phyloP scores from a whole-genome alignment of 2,113 vertebrate species.

The Orcinus orca region DNA sequence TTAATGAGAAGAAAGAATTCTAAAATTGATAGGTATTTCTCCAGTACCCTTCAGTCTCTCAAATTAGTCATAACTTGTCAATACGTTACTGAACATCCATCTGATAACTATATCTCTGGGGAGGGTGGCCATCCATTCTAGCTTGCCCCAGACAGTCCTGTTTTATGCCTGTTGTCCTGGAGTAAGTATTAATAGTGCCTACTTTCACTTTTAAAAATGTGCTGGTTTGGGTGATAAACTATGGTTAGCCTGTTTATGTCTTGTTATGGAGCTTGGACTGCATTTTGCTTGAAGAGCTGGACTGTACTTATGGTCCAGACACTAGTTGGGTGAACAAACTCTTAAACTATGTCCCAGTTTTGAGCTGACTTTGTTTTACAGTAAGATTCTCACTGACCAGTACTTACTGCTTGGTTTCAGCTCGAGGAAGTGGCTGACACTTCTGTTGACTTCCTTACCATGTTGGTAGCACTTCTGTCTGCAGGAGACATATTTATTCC shows the following conservation, averaged over 20 bases:
- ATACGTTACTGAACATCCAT: not conserved
- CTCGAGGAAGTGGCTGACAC: not conserved
- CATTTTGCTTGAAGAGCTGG: not conserved
- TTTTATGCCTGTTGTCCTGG: not conserved
- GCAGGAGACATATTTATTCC: not conserved
- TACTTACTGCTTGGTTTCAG: not conserved
- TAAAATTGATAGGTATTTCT: not conserved
- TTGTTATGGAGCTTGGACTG: not conserved
- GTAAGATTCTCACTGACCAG: not conserved
- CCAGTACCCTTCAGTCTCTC: not conserved
- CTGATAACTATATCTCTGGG: not conserved
- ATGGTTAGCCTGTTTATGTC: not conserved
- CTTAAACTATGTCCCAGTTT: not conserved
- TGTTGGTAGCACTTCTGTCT: not conserved
- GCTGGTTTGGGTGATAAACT: not conserved
- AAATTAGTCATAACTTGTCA: not conserved
- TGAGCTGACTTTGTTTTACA: not conserved
- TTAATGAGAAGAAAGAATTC: constrained; percentile 5
- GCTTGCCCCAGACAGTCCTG: not conserved
- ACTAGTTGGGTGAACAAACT: not conserved
- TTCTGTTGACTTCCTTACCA: not conserved
- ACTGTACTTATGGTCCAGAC: not conserved
- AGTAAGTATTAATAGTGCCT: not conserved
- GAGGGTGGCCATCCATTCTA: not conserved
- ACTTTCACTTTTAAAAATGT: not conserved